Percentiles rank a stretch among this genome's conserved stretches.
These are phyloP conservation scores for Potamarius usumacintae DNA, from an alignment of 2,113 vertebrate genomes.

Conservation along the genomic window DNA sequence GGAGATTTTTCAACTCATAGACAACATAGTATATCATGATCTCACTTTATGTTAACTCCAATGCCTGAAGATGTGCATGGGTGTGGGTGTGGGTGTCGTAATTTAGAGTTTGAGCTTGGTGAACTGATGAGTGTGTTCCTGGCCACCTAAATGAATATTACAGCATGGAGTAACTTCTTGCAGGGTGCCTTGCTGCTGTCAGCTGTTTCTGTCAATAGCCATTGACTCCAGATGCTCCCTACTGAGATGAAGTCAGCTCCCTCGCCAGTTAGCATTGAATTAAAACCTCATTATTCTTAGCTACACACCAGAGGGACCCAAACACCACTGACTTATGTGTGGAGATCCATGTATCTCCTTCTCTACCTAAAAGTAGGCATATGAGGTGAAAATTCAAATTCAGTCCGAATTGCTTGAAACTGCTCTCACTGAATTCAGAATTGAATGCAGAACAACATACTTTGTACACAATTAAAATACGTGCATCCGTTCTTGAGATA, in stretches of 20 bases:
- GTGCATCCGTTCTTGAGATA: too few relatives aligned
- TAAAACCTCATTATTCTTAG: slow-evolving; percentile 39
- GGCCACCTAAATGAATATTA: slow-evolving; percentile 51
- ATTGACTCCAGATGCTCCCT: slow-evolving; percentile 40
- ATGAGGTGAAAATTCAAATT: too few relatives aligned
- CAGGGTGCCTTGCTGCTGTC: slow-evolving; percentile 48
- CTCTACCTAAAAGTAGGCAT: not conserved
- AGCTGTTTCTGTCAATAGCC: slow-evolving; percentile 48
- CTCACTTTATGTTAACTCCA: slow-evolving; percentile 21
- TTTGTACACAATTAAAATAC: too few relatives aligned
- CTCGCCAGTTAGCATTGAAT: slow-evolving; percentile 41
- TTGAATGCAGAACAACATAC: too few relatives aligned
- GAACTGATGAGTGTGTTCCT: slow-evolving; percentile 42
- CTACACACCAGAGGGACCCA: slow-evolving; percentile 23
- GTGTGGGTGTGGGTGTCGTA: not conserved
- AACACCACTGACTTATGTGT: slow-evolving; percentile 20
- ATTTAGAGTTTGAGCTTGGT: slow-evolving; percentile 13
- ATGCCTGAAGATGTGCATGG: not conserved
- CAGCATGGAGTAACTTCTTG: slow-evolving; percentile 42
- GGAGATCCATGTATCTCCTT: not conserved
- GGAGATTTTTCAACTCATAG: not conserved
- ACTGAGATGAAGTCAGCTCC: slow-evolving; percentile 50
- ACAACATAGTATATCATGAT: not conserved
- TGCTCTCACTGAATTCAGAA: too few relatives aligned
- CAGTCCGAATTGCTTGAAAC: too few relatives aligned